Evolutionary conservation across 2,113 vertebrate genomes (phyloP).

Genomic region (Melanocharis versteri): DNA sequence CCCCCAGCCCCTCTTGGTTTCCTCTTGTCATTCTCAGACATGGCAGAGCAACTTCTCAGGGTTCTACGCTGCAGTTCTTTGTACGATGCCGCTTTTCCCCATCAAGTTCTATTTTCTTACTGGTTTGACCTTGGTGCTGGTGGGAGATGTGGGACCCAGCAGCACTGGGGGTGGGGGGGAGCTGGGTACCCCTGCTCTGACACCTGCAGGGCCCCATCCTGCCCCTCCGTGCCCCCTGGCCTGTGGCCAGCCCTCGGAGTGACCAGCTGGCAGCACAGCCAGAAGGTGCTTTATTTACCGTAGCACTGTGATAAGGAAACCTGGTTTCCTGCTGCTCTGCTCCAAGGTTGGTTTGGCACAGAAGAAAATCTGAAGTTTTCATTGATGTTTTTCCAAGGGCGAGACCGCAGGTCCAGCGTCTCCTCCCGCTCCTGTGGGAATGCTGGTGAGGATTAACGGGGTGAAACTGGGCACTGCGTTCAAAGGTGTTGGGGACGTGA

Average conservation of each 20-base stretch:
- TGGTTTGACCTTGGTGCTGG: not conserved
- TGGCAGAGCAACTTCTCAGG: not conserved
- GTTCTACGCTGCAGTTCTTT: fast-evolving
- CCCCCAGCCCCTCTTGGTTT: not conserved
- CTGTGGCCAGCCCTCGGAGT: not conserved
- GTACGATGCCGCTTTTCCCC: not conserved
- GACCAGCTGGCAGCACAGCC: not conserved
- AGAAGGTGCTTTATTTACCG: not conserved
- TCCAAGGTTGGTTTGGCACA: not conserved
- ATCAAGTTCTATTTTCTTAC: not conserved
- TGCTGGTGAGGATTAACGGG: not conserved
- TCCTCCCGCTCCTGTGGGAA: fast-evolving
- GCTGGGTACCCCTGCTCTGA: not conserved
- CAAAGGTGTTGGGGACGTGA: not conserved
- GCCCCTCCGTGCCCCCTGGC: fast-evolving
- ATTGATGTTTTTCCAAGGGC: not conserved
- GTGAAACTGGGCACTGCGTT: not conserved
- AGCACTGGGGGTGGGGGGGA: not conserved
- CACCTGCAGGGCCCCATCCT: not conserved
- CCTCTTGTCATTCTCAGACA: fast-evolving
- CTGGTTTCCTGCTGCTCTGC: not conserved
- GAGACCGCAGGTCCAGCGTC: fast-evolving
- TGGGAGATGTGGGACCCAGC: not conserved
- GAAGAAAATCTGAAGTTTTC: not conserved
- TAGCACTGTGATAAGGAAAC: not conserved